Evolutionary conservation across 2,888 invertebrate species (phyloP).

Genomic region (Liodrosophila aerea): DNA sequence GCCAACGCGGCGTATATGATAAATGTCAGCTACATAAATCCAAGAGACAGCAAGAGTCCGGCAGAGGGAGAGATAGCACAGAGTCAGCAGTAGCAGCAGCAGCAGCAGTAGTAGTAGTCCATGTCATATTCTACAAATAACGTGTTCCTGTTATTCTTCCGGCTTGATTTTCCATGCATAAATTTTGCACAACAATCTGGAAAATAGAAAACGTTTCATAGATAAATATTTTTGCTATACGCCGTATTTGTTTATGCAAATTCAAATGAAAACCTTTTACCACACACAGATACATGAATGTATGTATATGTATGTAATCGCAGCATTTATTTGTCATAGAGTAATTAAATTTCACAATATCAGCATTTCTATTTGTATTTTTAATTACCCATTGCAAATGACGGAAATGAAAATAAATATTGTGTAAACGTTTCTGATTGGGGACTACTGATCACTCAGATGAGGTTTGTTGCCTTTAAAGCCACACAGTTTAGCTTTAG

Average conservation of each 20-base stretch:
- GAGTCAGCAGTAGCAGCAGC: constrained; percentile 12
- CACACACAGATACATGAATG: too few species aligned
- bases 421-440: background rate
- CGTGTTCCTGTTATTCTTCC: constrained; percentile 42
- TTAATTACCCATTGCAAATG: constrained; percentile 4
- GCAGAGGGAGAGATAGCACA: constrained; percentile 10
- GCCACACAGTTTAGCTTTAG: too few species aligned
- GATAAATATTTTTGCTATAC: constrained; percentile 43
- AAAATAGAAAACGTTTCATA: constrained; percentile 24
- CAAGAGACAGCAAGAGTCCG: constrained; percentile 5
- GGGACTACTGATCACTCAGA: too few species aligned
- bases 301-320: constrained; percentile 2
- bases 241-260: constrained; percentile 55
- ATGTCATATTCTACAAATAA: constrained; percentile 47
- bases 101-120: constrained; percentile 7
- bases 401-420: constrained; percentile 5
- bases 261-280: constrained; percentile 23
- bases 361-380: background rate
- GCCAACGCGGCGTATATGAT: constrained; percentile 52
- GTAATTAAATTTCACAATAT: constrained; percentile 12
- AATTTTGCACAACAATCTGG: constrained; percentile 15
- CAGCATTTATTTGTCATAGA: constrained; percentile 12
- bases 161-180: constrained; percentile 31
- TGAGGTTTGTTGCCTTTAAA: too few species aligned
- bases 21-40: constrained; percentile 52